These are phyloP conservation scores for Trididemnum nubilum DNA, from an alignment of 23 tunicate species.

Conservation along the genomic window DNA sequence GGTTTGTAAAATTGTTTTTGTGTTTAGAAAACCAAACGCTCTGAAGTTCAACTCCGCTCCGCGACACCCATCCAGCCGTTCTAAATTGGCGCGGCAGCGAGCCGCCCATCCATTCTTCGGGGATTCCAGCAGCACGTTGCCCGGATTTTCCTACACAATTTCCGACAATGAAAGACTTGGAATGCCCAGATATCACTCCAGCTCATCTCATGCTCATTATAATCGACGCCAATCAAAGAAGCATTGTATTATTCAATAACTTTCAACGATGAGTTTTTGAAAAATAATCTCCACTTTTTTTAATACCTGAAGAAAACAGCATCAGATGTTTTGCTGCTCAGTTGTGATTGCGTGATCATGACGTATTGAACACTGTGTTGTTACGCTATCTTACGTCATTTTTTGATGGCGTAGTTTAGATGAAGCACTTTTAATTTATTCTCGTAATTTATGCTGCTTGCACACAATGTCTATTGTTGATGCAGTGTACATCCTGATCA, in stretches of 20 bases:
- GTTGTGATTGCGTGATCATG: not conserved
- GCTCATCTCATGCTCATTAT: constrained; percentile 61
- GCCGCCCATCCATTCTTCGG: constrained; percentile 45
- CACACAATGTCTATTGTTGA: too few species aligned
- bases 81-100: too few species aligned
- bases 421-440: constrained; percentile 5
- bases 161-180: constrained; percentile 11
- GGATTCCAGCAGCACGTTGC: not conserved
- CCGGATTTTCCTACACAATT: constrained; percentile 17
- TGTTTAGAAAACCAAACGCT: too few species aligned
- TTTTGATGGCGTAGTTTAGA: not conserved
- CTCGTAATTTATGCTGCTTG: constrained; percentile 30
- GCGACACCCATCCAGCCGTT: too few species aligned
- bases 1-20: too few species aligned
- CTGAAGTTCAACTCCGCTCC: too few species aligned
- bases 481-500: too few species aligned
- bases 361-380: constrained; percentile 20
- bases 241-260: constrained; percentile 49
- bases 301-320: too few species aligned
- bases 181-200: constrained; percentile 61
- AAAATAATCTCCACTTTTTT: too few species aligned
- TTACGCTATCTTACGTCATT: not conserved
- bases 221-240: constrained; percentile 45
- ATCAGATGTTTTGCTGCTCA: not conserved
- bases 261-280: too few species aligned